Conservation (phyloP, 2,113 vertebrate species). For the Tachuris rubrigastra region DNA sequence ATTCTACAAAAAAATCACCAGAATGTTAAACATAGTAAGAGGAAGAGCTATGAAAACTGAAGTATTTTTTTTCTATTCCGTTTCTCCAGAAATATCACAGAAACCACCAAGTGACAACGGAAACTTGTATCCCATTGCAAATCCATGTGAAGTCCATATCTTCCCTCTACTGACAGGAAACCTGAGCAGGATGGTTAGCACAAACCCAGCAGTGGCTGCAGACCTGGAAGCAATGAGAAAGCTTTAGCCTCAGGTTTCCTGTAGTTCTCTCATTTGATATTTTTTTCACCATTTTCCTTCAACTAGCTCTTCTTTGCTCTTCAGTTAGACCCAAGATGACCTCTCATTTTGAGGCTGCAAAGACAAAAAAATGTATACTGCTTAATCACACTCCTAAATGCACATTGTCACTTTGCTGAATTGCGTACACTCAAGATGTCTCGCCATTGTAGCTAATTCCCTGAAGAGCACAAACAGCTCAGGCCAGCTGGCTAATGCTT, state of each 20-base stretch:
- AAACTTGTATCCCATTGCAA: background rate
- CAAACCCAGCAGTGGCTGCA: background rate
- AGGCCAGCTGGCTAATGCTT: constrained; percentile 12
- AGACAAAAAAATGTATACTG: background rate
- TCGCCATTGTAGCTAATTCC: background rate
- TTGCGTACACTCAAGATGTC: background rate
- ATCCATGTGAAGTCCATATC: background rate
- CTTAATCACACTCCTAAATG: constrained; percentile 15
- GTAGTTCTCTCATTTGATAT: background rate
- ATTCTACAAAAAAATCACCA: background rate
- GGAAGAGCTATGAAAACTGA: background rate
- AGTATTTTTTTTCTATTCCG: background rate
- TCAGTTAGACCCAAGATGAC: background rate
- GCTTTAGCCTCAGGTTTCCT: background rate
- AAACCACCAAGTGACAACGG: background rate
- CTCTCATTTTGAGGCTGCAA: background rate
- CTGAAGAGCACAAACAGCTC: background rate
- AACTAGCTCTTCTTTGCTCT: background rate
- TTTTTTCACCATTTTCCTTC: background rate
- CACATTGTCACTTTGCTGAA: background rate
- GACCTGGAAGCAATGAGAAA: background rate
- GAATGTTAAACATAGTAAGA: background rate
- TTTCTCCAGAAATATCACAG: background rate
- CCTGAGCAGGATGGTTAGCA: background rate
- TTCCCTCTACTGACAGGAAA: background rate